Percentiles rank a stretch among this genome's conserved stretches.
Evolutionary conservation across 2,113 vertebrate species (phyloP).

Genomic region (Dicerorhinus sumatrensis): DNA sequence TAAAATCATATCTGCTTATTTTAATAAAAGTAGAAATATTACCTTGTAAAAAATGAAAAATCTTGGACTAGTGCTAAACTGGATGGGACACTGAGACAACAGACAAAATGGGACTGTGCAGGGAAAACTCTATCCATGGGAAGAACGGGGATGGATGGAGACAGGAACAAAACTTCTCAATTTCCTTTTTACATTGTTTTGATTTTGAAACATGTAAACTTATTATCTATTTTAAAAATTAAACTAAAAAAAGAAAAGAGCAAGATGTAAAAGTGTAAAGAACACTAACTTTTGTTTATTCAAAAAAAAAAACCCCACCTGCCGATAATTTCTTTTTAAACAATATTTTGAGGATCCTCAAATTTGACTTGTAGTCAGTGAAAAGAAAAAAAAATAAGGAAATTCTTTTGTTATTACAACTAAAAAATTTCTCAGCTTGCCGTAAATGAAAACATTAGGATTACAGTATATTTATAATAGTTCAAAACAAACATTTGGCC

Average conservation of each 20-base stretch:
- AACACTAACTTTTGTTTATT: background rate
- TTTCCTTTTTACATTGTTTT: background rate
- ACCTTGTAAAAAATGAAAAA: background rate
- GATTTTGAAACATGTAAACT: background rate
- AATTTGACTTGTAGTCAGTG: background rate
- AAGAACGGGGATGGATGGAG: background rate
- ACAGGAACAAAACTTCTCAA: background rate
- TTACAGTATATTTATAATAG: background rate
- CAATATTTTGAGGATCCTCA: background rate
- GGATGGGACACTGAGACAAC: background rate
- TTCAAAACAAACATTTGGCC: background rate
- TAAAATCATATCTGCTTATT: background rate
- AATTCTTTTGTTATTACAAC: background rate
- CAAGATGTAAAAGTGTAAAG: background rate
- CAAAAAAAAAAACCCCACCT: background rate
- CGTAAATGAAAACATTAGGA: background rate
- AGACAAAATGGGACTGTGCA: background rate
- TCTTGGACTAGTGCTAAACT: background rate
- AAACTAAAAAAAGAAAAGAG: background rate
- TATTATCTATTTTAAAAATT: background rate
- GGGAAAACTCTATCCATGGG: background rate
- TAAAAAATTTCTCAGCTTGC: background rate
- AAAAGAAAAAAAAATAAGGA: background rate
- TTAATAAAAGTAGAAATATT: background rate
- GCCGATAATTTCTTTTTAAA: background rate